Base-by-base conservation (phyloP, 2,888 invertebrate species). In the Orgyia antiqua region DNA sequence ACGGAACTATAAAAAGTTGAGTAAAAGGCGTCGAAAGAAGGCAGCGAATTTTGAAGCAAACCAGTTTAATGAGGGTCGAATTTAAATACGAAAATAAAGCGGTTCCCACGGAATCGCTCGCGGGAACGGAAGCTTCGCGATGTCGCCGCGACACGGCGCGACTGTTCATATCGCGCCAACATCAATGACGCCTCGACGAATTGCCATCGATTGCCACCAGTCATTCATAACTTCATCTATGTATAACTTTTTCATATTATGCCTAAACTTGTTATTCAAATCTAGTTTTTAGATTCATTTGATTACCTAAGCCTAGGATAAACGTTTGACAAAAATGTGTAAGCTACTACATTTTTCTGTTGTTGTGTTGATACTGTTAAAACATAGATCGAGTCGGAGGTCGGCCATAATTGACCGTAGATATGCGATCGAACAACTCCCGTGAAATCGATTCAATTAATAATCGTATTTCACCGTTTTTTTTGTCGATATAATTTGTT, bases 41-140 rank as follows among this genome's bases (percentile, higher is more conserved):
- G 84, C 86, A 83, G 84, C 83, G 73, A 84, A 84, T 86, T 82
- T 86, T 83, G 76, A 83, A 69, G 69, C 67, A 76, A 86, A 86
- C 86, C 83, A 68, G 86, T 86, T 86, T 86, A 84, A 84, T 86
- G 86, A 80, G 86, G 86, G 83, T 83, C 86, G 82, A 74, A 86
- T 86, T 84, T 82, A 80, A 83, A 86, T 84, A 82, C 68, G 83
- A 82, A 79, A 83, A 82, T 82, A 78, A 79, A 76, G 68, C 73
- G 70, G 82, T 86, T 86, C 86, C 84, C 86, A 86, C 86, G 86
- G 76, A 70, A 72, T 76, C 68, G 72, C 58, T 74, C 78, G 82
- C 83, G 84, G 83, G 83, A 83, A 79, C 86, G 84, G 86, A 84
- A 84, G 83, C 80, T 66, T 67, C 46, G 51, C 54, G 51, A 52